Percentiles rank a stretch among this genome's conserved stretches.
Evolutionary conservation across 2,113 vertebrate species (phyloP).

Genomic region (Equus przewalskii): DNA sequence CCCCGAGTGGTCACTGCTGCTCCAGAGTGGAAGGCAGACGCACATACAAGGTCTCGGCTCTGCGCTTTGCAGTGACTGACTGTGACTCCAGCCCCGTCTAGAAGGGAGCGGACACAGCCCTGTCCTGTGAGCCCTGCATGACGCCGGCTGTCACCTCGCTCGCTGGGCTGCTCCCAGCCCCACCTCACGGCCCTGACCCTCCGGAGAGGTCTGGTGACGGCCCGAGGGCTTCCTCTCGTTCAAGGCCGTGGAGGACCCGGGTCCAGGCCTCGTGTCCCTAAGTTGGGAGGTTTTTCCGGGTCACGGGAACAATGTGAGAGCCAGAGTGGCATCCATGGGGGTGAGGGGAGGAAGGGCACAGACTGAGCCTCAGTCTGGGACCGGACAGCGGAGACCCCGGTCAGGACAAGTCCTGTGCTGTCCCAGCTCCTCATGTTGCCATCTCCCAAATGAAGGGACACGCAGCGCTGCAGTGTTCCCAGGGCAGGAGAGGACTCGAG

Average conservation of each 20-base stretch:
- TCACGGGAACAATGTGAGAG: background rate
- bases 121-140: background rate
- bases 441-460: background rate
- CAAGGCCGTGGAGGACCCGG: background rate
- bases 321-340: no score
- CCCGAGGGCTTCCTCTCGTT: background rate
- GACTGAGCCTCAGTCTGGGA: background rate
- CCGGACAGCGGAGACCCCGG: background rate
- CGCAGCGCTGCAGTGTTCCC: accelerated
- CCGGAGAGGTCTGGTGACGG: background rate
- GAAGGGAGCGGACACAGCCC: background rate
- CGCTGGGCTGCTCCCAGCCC: background rate
- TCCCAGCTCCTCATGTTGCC: accelerated
- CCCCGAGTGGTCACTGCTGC: background rate
- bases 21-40: background rate
- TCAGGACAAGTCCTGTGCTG: background rate
- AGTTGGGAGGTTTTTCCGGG: background rate
- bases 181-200: background rate
- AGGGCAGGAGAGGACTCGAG: background rate
- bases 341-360: background rate
- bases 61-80: background rate
- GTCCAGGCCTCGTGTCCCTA: background rate
- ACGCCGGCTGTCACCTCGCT: accelerated
- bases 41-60: accelerated
- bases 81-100: background rate